Conservation (phyloP, 2,113 vertebrate genomes). For the Nothobranchius kuhntae region DNA sequence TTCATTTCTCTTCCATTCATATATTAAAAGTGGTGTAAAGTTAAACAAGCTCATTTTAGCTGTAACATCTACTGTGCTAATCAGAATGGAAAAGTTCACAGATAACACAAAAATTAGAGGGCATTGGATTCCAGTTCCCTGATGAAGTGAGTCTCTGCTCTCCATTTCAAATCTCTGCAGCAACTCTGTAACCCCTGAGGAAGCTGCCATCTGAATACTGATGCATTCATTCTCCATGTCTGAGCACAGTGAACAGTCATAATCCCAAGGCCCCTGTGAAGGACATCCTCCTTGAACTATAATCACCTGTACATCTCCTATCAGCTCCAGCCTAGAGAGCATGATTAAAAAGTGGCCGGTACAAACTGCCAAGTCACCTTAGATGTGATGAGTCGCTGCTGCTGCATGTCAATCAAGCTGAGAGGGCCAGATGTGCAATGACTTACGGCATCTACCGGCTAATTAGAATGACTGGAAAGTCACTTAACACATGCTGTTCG, state of each 20-base stretch:
- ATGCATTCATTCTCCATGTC: conserved; percentile 61
- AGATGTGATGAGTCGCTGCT: conserved; percentile 50
- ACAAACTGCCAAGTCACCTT: not conserved
- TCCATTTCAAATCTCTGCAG: conserved; percentile 52
- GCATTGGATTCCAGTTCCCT: conserved; percentile 35
- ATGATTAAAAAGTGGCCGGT: not conserved
- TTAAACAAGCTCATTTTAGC: conserved; percentile 57
- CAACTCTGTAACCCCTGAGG: conserved; percentile 54
- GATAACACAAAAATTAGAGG: conserved; percentile 47
- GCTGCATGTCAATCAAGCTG: conserved; percentile 69
- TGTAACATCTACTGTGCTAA: conserved; percentile 48
- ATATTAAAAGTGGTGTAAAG: conserved; percentile 5
- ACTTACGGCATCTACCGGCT: conserved; percentile 42
- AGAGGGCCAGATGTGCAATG: conserved; percentile 33
- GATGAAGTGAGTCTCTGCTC: conserved; percentile 24
- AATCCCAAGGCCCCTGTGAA: conserved; percentile 69
- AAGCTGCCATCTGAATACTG: conserved; percentile 66
- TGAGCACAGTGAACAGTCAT: conserved; percentile 52
- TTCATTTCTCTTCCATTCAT: conserved; percentile 13
- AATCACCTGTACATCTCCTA: conserved; percentile 75
- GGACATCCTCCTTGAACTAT: conserved; percentile 73
- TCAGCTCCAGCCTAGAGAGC: not conserved
- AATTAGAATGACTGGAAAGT: conserved; percentile 58
- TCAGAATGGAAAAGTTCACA: conserved; percentile 59
- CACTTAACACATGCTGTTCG: conserved; percentile 18